Base-by-base conservation (phyloP, 2,113 vertebrate species). In the Excalfactoria chinensis region DNA sequence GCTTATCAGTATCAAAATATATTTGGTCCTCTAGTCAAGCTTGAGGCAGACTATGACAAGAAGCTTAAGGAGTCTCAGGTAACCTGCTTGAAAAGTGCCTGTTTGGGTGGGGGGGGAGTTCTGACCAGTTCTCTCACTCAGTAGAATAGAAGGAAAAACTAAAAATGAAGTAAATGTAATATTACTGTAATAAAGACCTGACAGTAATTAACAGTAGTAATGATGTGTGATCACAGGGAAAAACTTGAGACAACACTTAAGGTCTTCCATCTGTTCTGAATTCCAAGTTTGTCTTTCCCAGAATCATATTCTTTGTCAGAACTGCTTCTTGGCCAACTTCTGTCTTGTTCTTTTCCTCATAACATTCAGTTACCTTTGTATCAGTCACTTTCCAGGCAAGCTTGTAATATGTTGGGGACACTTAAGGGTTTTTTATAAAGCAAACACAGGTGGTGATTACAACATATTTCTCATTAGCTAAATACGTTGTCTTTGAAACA, bases 51-150 rank as follows among this genome's bases (percentile, higher is more conserved):
- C 84, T 99, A 99, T 46, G 99, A 99, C 97, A 99, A 99, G 97
- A 99, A 99, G 91, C 98, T 99, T n/a, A 99, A 99, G 92, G 99
- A 99, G 97, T 99, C 99, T 68, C 99, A 99, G 99, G 99, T 99
- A 94, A 93, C 10, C 13, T 4, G 8, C 20, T 56, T 63, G 60
- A 32, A 17, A 62, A 46, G 25, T 5, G 17, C 9, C 34, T 62
- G 4, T 77, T 20, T 40, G 70, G 35, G 37, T 41, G 10, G 40
- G 41, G 40, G 40, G 40, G 26, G 17, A 1, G 4, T 85, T 32
- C 30, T 74, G 44, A 9, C 7, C 26, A 13, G 2, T 41, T 18
- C 40, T 71, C 15, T 82, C 14, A 3, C 59, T 51, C 30, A 30
- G 18, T 16, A 46, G 56, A 43, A 8, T 13, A 9, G 7, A 46